Conservation (phyloP, 1,140 invertebrate species). For the Atopsyche davidsoni region DNA sequence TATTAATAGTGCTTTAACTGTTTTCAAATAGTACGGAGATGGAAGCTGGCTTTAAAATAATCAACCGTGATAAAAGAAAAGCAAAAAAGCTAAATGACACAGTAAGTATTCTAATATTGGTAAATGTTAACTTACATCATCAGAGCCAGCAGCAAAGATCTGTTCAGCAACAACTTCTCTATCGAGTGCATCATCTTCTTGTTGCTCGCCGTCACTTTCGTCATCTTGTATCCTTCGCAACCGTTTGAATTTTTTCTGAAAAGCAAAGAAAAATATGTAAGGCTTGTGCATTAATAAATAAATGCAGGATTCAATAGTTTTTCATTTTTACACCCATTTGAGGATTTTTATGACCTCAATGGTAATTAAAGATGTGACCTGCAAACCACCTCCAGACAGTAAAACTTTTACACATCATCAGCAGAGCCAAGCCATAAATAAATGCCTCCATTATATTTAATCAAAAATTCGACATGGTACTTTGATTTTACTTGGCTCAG, state of each 20-base stretch:
- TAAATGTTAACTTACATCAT: conserved; percentile 72
- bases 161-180: conserved; percentile 85
- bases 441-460: no score
- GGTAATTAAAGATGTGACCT: no score
- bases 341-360: no score
- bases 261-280: conserved; percentile 17
- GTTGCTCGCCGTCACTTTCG: conserved; percentile 77
- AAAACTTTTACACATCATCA: no score
- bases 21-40: no score
- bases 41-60: conserved; percentile 1
- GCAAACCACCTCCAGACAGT: no score
- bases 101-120: conserved; percentile 9
- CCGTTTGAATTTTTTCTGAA: conserved; percentile 84
- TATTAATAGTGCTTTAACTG: no score
- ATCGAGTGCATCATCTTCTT: conserved; percentile 67
- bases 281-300: not conserved
- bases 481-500: no score
- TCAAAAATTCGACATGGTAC: no score
- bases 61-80: not conserved
- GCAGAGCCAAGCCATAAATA: no score
- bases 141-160: conserved; percentile 75
- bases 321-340: not conserved
- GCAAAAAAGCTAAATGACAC: not conserved
- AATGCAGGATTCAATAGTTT: not conserved
- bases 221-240: conserved; percentile 79